Conservation (phyloP, 2,797 vertebrate genomes). For the Amblyopsis hoosieri region DNA sequence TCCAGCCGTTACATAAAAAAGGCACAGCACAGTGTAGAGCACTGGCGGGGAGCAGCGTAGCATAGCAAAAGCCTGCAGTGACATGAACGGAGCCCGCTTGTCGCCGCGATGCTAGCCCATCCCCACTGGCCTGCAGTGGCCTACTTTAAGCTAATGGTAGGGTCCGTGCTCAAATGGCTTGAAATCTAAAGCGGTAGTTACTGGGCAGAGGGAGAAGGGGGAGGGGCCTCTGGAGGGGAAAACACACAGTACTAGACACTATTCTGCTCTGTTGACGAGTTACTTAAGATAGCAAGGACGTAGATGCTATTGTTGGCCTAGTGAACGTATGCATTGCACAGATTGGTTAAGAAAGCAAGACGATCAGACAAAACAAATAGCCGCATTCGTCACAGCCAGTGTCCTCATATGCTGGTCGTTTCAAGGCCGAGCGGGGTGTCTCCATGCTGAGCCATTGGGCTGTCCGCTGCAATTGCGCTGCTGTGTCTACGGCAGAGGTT, state of each 20-base stretch:
- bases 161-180: constrained; percentile 58
- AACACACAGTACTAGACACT: constrained; percentile 24
- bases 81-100: constrained; percentile 29
- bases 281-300: constrained; percentile 16
- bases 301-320: constrained; percentile 20
- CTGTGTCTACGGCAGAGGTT: constrained; percentile 51
- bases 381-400: constrained; percentile 6
- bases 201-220: constrained; percentile 53
- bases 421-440: constrained; percentile 28
- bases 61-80: constrained; percentile 49
- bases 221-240: constrained; percentile 61
- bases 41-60: constrained; percentile 28
- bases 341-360: constrained; percentile 1
- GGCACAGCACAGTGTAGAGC: constrained; percentile 58
- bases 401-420: constrained; percentile 43
- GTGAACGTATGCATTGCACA: constrained; percentile 8
- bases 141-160: constrained; percentile 76
- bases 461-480: constrained; percentile 44
- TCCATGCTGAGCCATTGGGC: constrained; percentile 30
- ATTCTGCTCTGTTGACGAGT: constrained; percentile 32
- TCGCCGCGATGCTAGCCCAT: constrained; percentile 68
- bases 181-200: constrained; percentile 60
- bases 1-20: constrained; percentile 70
- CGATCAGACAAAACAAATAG: constrained; percentile 26
- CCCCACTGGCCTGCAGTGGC: constrained; percentile 78